Percentiles rank a stretch among this genome's conserved stretches.
Conservation (phyloP, 2,113 vertebrate genomes). For the Anolis sagrei region DNA sequence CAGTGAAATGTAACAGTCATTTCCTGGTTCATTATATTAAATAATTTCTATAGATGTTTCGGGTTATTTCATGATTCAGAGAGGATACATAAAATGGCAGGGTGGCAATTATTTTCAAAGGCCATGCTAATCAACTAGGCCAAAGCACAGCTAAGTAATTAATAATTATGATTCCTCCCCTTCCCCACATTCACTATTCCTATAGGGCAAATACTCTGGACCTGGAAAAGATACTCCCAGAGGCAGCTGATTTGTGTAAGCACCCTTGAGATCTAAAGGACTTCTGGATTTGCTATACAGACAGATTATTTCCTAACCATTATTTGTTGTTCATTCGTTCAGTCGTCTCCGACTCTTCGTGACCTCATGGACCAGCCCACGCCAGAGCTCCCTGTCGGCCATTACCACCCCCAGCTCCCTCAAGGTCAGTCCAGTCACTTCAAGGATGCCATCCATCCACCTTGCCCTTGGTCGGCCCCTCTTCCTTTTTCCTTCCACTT, state of each 20-base stretch:
- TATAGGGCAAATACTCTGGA: not conserved
- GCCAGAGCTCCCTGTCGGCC: no score
- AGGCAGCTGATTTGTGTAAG: not conserved
- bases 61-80: not conserved
- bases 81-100: not conserved
- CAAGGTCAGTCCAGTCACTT: no score
- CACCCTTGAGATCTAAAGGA: not conserved
- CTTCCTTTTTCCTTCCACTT: no score
- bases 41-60: constrained; percentile 19
- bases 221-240: not conserved
- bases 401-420: no score
- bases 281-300: not conserved
- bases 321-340: no score
- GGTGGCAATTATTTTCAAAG: not conserved
- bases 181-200: not conserved
- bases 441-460: no score
- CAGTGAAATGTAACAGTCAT: constrained; percentile 11
- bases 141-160: constrained; percentile 1
- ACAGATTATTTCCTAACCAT: not conserved
- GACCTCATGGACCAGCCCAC: no score
- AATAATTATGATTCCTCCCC: not conserved
- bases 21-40: constrained; percentile 3
- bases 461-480: no score
- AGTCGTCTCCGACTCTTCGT: no score
- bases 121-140: not conserved